Base-by-base conservation (phyloP, 2,888 invertebrate genomes). In the Aleiodes alternator region DNA sequence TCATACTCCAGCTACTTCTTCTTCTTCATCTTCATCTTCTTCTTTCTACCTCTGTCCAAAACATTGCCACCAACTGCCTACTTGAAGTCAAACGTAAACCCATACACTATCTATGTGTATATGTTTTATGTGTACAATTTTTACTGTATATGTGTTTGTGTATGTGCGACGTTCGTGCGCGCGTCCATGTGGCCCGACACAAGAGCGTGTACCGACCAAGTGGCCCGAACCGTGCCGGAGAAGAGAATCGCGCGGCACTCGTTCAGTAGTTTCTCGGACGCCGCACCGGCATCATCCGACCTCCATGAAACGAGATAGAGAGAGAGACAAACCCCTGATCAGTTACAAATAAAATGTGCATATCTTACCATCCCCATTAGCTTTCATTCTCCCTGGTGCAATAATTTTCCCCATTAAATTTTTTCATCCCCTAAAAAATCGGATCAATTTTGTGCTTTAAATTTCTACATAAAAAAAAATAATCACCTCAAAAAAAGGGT, bases 211-310 rank as follows among this genome's bases (percentile, higher is more conserved):
- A 75, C 75, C 76, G 76, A 76, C 79, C 79, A 81, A 81, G 84
- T 86, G 84, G 68, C 83, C 86, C 84, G 86, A 87, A 85, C 85
- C 86, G 83, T 83, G 85, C 82, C 84, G 83, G 85, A 85, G 87
- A 87, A 87, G 85, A 86, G 86, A 85, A 86, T 85, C 82, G 85
- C 87, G 86, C 88, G 87, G 84, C 85, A 86, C 84, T 87, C 86
- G 87, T 87, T 88, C 88, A 88, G 88, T 88, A 87, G 88, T 88
- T 87, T 87, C 88, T 87, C 87, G 88, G 88, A 87, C 88, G 88
- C 85, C 88, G 88, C 84, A 87, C 86, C 87, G 88, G 86, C 88
- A 87, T 82, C 87, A 87, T 88, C 88, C 86, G 85, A 87, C 85
- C 82, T 83, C 69, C 61, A 72, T 72, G 50, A 29, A 48, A 81